Base-by-base conservation (phyloP, 2,797 vertebrate genomes). In the Molothrus ater region DNA sequence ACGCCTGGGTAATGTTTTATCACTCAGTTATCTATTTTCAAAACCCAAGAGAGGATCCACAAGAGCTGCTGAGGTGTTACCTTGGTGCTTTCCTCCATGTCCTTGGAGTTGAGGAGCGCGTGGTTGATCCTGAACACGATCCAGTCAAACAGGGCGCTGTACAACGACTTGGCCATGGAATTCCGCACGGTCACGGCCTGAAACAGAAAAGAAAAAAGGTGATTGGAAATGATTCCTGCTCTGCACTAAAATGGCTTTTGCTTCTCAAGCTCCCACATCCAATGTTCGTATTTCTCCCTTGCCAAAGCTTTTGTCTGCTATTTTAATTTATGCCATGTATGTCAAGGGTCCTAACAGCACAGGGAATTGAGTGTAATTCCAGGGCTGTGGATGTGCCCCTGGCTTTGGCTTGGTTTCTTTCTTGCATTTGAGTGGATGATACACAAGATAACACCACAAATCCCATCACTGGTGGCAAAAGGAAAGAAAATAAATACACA, bases 41-140 rank as follows among this genome's bases (percentile, higher is more conserved):
- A 73, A 76, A 5, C 17, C 24, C 17, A 42, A 38, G 11, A 11
- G 9, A 0, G 3, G 5, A 71, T 34, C 16, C 64, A 69, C 7
- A 12, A 26, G 59, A 57, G 31, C 22, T 43, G 48, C 3, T 2
- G n/a, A 81, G 78, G 36, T 0, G 2, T 93, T 97, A 99, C 99
- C 98, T 99, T 99, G 91, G 98, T 98, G 85, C 97, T 98, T 85
- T 99, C 99, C 92, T 99, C 99, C 97, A 99, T 96, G 96, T 99
- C 99, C 97, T 98, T 99, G 51, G 98, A 98, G 97, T 99, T 99
- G 92, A 99, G 98, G 96, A 99, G 98, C 1, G 99, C 99, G 3
- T 99, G 99, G 97, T 99, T 99, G 97, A 99, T 99, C 88, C 99
- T 98, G 98, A 99, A 99, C 95, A 99, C 99, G 10, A 99, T 99